Base-by-base conservation (phyloP, 2,888 invertebrate genomes). In the Zele albiditarsus region DNA sequence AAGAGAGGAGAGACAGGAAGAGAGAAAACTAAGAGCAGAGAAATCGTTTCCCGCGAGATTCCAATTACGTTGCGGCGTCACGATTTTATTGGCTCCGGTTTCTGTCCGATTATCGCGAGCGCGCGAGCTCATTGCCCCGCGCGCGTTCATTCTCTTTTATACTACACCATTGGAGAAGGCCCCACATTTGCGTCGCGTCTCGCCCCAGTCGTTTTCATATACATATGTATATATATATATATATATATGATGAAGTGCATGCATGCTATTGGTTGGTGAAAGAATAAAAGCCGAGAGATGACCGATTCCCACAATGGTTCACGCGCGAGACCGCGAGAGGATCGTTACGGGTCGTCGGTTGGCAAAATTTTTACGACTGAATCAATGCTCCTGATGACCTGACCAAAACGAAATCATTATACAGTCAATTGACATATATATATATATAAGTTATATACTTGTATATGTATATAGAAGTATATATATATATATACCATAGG, bases 61-160 rank as follows among this genome's bases (percentile, higher is more conserved):
- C 73, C 79, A 80, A 80, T 79, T 80, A 79, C 78, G 62, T 60
- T 63, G 46, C 63, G 46, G 75, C 75, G 66, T 75, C 75, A 75
- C 74, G 77, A 78, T 80, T 78, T 78, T 77, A 78, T 75, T 78
- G 70, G 77, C 75, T 65, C 60, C 74, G 71, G 75, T 71, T 78
- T 69, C 77, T 53, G 66, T 75, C 58, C 71, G 75, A 75, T 75
- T 75, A 75, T 75, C 71, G 57, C 71, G 77, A 68, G 71, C 66
- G 57, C 68, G 77, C 71, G 69, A 68, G 72, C 66, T 49, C 74
- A 75, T 74, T 77, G 73, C 67, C 68, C 76, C 63, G 73, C 62
- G 12, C 28, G 71, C 76, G 72, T 76, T 75, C 38, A 33, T 28
- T 53, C 71, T 74, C 42, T 71, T 71, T 31, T 58, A n/a, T n/a